Evolutionary conservation across 2,113 vertebrate species (phyloP).

Genomic region (Nerophis lumbriciformis): DNA sequence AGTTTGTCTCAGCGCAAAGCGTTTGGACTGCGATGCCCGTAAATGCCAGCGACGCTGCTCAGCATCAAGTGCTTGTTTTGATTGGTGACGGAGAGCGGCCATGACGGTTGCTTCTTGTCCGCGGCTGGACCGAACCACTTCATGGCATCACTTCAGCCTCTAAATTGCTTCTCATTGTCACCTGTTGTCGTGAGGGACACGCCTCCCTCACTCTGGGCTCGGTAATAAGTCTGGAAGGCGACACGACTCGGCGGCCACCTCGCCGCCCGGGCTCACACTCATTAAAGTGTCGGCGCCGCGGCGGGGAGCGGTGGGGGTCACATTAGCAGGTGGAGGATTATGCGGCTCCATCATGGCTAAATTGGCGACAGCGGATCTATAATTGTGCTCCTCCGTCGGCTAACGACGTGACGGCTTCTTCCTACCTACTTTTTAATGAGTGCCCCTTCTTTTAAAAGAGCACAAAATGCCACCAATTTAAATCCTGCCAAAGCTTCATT

Average conservation of each 20-base stretch:
- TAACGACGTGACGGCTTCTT: slow-evolving; percentile 88
- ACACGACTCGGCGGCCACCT: slow-evolving; percentile 50
- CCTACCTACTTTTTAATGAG: slow-evolving; percentile 90
- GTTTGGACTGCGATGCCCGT: no score
- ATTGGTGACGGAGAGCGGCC: no score
- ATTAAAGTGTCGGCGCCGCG: slow-evolving; percentile 87
- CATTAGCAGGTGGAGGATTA: slow-evolving; percentile 80
- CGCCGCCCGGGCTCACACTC: slow-evolving; percentile 79
- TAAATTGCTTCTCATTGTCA: not conserved
- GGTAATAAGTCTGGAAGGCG: slow-evolving; percentile 23
- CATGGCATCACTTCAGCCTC: not conserved
- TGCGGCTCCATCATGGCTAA: slow-evolving; percentile 86
- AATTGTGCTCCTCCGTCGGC: slow-evolving; percentile 90
- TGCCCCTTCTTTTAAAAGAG: slow-evolving; percentile 83
- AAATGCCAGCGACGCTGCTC: no score
- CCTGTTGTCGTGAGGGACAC: not conserved
- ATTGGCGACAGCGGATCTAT: slow-evolving; percentile 95
- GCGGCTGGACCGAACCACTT: not conserved
- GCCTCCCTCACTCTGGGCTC: not conserved
- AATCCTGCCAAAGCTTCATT: slow-evolving; percentile 92
- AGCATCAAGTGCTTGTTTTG: no score
- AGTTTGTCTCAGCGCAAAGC: no score
- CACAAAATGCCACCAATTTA: slow-evolving; percentile 97
- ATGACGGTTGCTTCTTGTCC: no score
- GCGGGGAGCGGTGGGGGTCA: slow-evolving; percentile 69